Conservation (phyloP, 2,113 vertebrate species). For the Jacana jacana region DNA sequence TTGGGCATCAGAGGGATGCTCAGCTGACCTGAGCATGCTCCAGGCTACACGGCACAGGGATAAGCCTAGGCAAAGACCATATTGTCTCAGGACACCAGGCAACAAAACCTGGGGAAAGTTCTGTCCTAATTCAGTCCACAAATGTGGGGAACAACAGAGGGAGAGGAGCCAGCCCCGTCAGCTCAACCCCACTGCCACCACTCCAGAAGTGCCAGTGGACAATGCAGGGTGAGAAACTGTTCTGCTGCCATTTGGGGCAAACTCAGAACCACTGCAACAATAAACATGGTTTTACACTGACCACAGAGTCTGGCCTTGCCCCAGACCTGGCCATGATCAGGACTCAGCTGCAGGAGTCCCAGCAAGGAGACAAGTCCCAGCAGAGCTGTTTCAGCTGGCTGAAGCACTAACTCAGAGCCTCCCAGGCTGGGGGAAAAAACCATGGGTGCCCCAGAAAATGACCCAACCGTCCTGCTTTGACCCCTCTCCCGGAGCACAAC, state of each 20-base stretch:
- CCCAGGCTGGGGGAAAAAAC: background rate
- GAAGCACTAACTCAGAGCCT: background rate
- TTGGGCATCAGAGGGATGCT: background rate
- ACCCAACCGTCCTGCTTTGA: background rate
- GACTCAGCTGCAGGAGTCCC: background rate
- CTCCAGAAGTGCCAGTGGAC: background rate
- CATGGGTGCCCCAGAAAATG: background rate
- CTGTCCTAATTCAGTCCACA: background rate
- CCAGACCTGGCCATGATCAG: accelerated
- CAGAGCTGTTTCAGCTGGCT: background rate
- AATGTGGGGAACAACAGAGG: background rate
- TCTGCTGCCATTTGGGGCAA: background rate
- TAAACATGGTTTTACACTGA: background rate
- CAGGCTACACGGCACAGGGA: background rate
- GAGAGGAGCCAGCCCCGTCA: background rate
- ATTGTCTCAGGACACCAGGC: background rate
- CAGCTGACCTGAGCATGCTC: background rate
- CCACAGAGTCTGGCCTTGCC: background rate
- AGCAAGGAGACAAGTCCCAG: background rate
- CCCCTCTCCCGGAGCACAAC: background rate
- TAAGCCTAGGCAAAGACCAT: background rate
- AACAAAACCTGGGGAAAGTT: background rate
- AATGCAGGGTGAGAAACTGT: background rate
- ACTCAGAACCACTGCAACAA: background rate
- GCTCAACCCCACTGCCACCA: background rate